These are phyloP conservation scores for Hestina assimilis DNA, from an alignment of 1,140 invertebrate species.

Conservation along the genomic window DNA sequence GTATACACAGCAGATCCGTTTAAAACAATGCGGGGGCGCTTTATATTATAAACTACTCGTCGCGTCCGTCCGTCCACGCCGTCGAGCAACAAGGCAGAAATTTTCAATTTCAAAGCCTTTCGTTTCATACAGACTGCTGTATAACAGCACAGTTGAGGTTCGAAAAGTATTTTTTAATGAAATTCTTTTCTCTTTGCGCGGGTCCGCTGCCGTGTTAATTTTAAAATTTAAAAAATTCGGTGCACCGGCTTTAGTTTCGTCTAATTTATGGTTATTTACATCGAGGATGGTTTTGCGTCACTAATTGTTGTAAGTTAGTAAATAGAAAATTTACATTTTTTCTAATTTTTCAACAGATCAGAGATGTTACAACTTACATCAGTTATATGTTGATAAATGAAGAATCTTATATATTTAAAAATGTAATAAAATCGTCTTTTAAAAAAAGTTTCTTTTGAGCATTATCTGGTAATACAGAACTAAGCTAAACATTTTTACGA, in stretches of 20 bases:
- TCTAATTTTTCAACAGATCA: too few species aligned
- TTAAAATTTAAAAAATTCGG: constrained; percentile 18
- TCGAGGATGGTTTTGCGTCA: not conserved
- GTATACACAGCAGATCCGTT: constrained; percentile 13
- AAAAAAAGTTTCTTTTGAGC: too few species aligned
- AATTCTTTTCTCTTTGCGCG: constrained; percentile 33
- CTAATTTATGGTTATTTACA: constrained; percentile 25
- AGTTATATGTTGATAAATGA: too few species aligned
- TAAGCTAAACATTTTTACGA: too few species aligned
- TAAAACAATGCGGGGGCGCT: constrained; percentile 27
- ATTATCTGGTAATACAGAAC: too few species aligned
- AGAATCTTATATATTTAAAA: too few species aligned
- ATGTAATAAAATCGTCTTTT: too few species aligned
- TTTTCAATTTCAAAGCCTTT: constrained; percentile 37
- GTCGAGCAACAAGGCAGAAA: constrained; percentile 25
- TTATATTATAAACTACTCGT: constrained; percentile 35
- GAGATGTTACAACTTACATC: too few species aligned
- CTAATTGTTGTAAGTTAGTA: not conserved
- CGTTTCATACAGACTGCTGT: constrained; percentile 33
- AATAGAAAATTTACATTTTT: too few species aligned
- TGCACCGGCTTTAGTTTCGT: constrained; percentile 27
- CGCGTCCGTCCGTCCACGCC: constrained; percentile 25
- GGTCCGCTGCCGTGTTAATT: constrained; percentile 26
- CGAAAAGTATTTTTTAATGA: constrained; percentile 39
- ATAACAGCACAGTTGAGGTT: constrained; percentile 18